These are phyloP conservation scores for Mesitornis unicolor DNA, from an alignment of 2,113 vertebrate species.

Conservation along the genomic window DNA sequence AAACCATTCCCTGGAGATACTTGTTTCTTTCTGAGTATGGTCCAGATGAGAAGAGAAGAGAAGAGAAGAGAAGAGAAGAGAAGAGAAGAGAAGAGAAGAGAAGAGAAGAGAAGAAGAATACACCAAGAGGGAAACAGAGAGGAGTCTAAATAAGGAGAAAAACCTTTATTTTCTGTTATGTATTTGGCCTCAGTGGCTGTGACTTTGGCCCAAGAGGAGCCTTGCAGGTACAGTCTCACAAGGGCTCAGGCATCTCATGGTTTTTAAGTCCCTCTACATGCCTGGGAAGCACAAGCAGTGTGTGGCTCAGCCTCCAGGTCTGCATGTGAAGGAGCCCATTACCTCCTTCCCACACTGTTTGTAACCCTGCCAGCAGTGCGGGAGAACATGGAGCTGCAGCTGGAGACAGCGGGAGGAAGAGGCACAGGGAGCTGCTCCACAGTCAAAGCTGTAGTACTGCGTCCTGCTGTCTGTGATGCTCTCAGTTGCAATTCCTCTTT, in stretches of 20 bases:
- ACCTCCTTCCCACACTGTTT: not conserved
- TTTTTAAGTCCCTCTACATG: not conserved
- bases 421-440: not conserved
- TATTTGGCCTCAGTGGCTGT: not conserved
- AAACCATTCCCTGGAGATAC: not conserved
- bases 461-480: not conserved
- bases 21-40: not conserved
- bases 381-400: fast-evolving
- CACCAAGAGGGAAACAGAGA: not conserved
- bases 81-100: not conserved
- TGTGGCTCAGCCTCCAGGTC: not conserved
- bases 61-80: not conserved
- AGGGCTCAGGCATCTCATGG: not conserved
- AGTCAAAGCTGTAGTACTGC: not conserved
- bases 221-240: fast-evolving
- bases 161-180: not conserved
- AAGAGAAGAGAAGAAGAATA: not conserved
- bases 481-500: not conserved
- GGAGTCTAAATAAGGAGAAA: not conserved
- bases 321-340: fast-evolving
- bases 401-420: not conserved
- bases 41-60: not conserved
- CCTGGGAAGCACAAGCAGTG: not conserved
- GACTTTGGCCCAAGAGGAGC: not conserved
- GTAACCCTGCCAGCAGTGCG: not conserved